These are phyloP conservation scores for Poeciliopsis presidionis DNA, from an alignment of 2,797 vertebrate species.

Conservation along the genomic window DNA sequence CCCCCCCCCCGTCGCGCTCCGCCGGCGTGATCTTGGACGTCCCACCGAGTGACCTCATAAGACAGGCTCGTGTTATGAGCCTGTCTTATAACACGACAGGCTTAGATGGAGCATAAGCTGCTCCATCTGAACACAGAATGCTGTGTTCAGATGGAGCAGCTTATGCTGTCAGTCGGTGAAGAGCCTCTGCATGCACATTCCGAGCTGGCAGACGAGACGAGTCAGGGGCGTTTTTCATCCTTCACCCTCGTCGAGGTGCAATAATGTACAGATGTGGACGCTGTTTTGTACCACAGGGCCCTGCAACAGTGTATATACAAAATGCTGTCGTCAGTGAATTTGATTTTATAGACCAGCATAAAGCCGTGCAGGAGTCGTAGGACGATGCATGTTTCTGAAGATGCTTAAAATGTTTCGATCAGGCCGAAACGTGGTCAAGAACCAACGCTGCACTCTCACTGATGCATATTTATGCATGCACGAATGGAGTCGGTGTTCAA, in stretches of 20 bases:
- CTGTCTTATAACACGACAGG: no score
- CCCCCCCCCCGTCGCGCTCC: no score
- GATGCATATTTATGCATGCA: neutral
- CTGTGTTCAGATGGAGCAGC: slow-evolving; percentile 3
- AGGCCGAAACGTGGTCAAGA: neutral
- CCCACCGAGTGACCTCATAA: neutral
- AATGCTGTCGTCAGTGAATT: neutral
- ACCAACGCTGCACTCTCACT: neutral
- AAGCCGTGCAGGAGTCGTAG: neutral
- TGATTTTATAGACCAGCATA: neutral
- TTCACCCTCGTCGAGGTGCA: neutral
- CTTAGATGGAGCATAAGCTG: no score
- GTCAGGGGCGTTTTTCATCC: neutral
- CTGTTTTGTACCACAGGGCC: neutral
- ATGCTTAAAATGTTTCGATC: neutral
- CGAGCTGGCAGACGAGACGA: slow-evolving; percentile 1
- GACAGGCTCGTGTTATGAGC: neutral
- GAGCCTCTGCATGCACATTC: neutral
- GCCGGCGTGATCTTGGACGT: neutral
- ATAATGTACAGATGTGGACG: neutral
- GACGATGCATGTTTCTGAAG: no score
- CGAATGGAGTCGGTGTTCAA: slow-evolving; percentile 12
- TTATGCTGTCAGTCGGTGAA: neutral
- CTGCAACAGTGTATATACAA: neutral
- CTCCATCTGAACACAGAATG: no score